Evolutionary conservation across 2,888 invertebrate species (phyloP), one percentile per base, ranked within the genome.

Genomic region (Drosophila trichaetosa): DNA sequence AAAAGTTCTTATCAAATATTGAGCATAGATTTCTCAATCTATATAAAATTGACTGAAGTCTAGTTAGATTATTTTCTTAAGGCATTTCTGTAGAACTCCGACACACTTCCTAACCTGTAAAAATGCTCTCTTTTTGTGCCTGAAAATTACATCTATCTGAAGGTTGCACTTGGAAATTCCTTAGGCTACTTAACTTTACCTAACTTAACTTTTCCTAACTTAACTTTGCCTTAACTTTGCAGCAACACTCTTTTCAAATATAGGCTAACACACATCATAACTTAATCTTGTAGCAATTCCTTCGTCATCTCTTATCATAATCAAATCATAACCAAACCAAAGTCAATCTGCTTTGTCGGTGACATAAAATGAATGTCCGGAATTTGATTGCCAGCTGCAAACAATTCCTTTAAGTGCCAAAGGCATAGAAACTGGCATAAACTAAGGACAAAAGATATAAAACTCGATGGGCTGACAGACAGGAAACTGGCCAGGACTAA

Each of bases 391-490:
- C 40, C 18, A 33, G 40, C 57, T 40, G 7, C 46, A 61, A 66
- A 51, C 33, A 36, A 59, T 27, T 40, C 69, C 54, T 70, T 75
- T 73, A 76, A 83, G 76, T 78, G 75, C 46, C 61, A 62, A 51
- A 71, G 64, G 42, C 70, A 61, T 73, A 77, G 80, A 83, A 79
- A 65, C 61, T 57, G 80, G 56, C 83, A 74, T 87, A 79, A 82
- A 74, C 86, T 74, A 53, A 58, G 69, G 71, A 67, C 58, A 81
- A 81, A 76, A 70, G 67, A 73, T 76, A 72, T 88, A 85, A 80
- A 82, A 73, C 72, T 46, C 52, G 66, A 48, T 61, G 62, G 54
- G 66, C 36, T 36, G 54, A 42, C 54, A 61, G 73, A 34, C 59
- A 33, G 48, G 53, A 64, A 64, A 56, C 62, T 42, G 49, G 52